Evolutionary conservation across 2,797 vertebrate genomes (phyloP).

Genomic region (Rhodeus uyekii): DNA sequence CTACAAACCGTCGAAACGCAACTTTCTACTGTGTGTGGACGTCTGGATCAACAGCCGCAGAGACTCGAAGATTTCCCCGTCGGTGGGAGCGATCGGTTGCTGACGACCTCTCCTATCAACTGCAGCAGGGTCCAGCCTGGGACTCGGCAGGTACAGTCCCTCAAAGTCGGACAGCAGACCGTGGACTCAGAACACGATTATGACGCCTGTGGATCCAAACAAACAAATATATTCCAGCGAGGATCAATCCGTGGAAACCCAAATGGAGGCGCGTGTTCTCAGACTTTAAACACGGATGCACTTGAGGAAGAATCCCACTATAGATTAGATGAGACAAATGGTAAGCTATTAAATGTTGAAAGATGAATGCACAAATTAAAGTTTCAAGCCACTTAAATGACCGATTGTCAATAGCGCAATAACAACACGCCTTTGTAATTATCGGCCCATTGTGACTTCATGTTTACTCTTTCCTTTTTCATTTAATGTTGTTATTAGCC

Average conservation of each 20-base stretch:
- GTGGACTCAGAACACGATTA: conserved; percentile 4
- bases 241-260: conserved; percentile 52
- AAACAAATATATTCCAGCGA: conserved; percentile 5
- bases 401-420: background rate
- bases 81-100: background rate
- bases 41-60: conserved; percentile 20
- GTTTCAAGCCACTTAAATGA: background rate
- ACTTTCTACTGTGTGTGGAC: conserved; percentile 40
- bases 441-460: background rate
- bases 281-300: conserved; percentile 47
- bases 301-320: background rate
- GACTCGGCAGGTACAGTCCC: conserved; percentile 11
- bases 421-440: background rate
- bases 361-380: background rate
- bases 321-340: conserved; percentile 9
- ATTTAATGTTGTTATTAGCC: background rate
- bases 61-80: background rate
- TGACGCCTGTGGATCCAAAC: background rate
- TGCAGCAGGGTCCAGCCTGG: conserved; percentile 7
- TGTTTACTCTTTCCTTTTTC: background rate
- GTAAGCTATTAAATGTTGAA: conserved; percentile 3
- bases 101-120: background rate
- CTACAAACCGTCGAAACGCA: conserved; percentile 53
- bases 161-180: conserved; percentile 1
- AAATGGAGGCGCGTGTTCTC: conserved; percentile 51